Percentiles rank a stretch among this genome's conserved stretches.
Evolutionary conservation across 92 coral and sea anemone genomes (phyloP).

Genomic region (Plumapathes pennacea): DNA sequence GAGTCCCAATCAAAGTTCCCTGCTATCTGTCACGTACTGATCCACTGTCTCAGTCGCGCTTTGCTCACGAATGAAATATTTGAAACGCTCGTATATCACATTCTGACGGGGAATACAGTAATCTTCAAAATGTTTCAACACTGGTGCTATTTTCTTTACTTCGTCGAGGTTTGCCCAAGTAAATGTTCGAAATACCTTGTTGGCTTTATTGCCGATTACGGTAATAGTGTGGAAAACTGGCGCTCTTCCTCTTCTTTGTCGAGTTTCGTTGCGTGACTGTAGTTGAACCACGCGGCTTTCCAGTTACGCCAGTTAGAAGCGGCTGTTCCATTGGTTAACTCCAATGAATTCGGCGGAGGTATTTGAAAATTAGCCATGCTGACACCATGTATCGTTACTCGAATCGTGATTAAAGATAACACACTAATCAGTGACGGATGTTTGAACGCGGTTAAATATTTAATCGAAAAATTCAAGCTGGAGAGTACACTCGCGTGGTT

Average conservation of each 20-base stretch:
- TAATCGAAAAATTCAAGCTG: too few relatives aligned
- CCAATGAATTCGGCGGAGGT: conserved; percentile 43
- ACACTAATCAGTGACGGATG: too few relatives aligned
- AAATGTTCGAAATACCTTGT: conserved; percentile 26
- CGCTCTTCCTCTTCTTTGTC: conserved; percentile 36
- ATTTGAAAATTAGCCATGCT: conserved; percentile 48
- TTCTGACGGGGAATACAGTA: conserved; percentile 51
- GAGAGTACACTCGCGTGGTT: too few relatives aligned
- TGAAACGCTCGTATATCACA: conserved; percentile 34
- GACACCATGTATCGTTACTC: too few relatives aligned
- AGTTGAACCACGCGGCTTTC: conserved; percentile 24
- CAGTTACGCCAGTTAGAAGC: conserved; percentile 43
- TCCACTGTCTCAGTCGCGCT: conserved; percentile 26
- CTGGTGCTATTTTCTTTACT: conserved; percentile 20
- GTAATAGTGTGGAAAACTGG: conserved; percentile 40
- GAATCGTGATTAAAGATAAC: too few relatives aligned
- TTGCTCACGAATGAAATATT: conserved; percentile 31
- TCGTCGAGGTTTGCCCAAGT: conserved; percentile 21
- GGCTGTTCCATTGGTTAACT: conserved; percentile 24
- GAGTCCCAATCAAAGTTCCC: conserved; percentile 47
- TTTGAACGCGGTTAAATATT: too few relatives aligned
- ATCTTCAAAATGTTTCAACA: conserved; percentile 36
- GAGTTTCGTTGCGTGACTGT: conserved; percentile 21
- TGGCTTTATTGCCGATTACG: conserved; percentile 27
- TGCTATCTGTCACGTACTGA: conserved; percentile 47